A percentile compares a stretch with the other conserved stretches of the same genome.
Evolutionary conservation across 2,888 invertebrate genomes (phyloP).

Genomic region (Scaeva pyrastri): DNA sequence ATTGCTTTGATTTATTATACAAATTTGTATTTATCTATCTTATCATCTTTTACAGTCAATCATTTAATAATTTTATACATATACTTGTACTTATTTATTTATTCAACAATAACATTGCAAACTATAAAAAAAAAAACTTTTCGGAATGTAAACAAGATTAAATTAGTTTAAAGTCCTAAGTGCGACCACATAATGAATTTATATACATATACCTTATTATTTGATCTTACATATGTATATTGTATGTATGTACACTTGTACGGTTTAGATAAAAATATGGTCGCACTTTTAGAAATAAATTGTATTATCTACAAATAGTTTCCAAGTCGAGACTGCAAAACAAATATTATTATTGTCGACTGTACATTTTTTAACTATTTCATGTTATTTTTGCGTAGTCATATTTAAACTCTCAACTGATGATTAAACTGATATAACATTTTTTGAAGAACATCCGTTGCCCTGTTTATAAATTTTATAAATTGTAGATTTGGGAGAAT

Average conservation of each 20-base stretch:
- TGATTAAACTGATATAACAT: too few species aligned
- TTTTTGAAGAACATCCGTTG: too few species aligned
- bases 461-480: too few species aligned
- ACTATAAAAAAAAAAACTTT: not conserved
- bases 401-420: too few species aligned
- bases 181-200: not conserved
- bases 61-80: not conserved
- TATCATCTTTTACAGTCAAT: not conserved
- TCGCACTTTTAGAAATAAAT: not conserved
- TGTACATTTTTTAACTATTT: too few species aligned
- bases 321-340: not conserved
- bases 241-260: too few species aligned
- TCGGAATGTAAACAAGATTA: constrained; percentile 14
- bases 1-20: not conserved
- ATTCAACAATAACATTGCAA: not conserved
- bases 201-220: too few species aligned
- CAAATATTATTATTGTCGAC: too few species aligned
- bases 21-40: not conserved
- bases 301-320: not conserved
- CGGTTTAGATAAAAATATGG: not conserved
- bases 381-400: not conserved
- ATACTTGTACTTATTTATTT: not conserved
- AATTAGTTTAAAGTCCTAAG: constrained; percentile 19
- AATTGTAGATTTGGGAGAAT: too few species aligned
- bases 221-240: too few species aligned